Evolutionary conservation across 1,140 invertebrate genomes (phyloP).

Genomic region (Drosophila rufa): DNA sequence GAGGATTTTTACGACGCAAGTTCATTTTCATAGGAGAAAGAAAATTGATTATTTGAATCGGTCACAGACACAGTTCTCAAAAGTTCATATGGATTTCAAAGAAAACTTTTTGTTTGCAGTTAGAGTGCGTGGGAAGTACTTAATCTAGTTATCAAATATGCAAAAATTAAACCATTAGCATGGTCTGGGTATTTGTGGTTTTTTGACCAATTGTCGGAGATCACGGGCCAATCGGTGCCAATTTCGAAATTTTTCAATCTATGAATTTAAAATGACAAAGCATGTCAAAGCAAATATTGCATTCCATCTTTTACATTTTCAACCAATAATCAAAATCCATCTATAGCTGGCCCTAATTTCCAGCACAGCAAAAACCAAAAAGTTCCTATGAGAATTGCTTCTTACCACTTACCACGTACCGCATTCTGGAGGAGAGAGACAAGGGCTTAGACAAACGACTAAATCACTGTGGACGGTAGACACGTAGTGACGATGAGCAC

Average conservation of each 20-base stretch:
- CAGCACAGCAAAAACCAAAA: neutral
- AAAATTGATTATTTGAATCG: neutral
- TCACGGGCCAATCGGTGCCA: neutral
- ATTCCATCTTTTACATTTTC: neutral
- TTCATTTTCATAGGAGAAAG: conserved; percentile 2
- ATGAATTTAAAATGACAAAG: conserved; percentile 16
- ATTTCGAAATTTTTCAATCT: conserved; percentile 32
- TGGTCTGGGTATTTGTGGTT: neutral
- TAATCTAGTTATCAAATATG: too few relatives aligned
- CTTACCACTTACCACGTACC: neutral
- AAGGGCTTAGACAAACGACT: neutral
- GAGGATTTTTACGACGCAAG: conserved; percentile 10
- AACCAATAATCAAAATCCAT: conserved; percentile 20
- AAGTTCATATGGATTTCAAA: neutral
- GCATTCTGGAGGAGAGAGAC: neutral
- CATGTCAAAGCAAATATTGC: conserved; percentile 23
- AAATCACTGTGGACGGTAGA: neutral
- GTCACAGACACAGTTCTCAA: neutral
- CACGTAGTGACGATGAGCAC: too few relatives aligned
- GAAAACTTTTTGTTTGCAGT: neutral
- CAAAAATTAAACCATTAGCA: too few relatives aligned
- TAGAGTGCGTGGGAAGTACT: neutral
- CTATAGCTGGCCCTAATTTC: conserved; percentile 25
- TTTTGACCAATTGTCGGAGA: conserved; percentile 3
- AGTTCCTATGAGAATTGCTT: neutral